phyloP scores from a whole-genome alignment of 2,113 vertebrate genomes.

The Oryzias javanicus region DNA sequence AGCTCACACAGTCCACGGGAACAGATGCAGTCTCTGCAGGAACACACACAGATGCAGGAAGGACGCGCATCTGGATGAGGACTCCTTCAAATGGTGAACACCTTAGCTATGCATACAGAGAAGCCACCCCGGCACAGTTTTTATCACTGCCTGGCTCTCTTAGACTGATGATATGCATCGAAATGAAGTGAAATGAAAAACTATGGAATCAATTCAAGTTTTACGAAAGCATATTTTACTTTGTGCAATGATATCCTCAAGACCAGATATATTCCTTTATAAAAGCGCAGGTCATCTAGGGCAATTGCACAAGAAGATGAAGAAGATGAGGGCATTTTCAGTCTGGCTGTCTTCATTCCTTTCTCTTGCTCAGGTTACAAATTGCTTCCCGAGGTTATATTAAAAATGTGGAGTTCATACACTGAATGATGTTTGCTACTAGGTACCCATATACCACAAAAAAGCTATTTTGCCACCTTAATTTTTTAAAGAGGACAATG shows the following conservation, averaged over 20 bases:
- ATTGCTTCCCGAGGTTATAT: constrained; percentile 18
- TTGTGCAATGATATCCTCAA: constrained; percentile 8
- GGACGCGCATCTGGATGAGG: constrained; percentile 9
- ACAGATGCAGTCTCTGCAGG: constrained; percentile 26
- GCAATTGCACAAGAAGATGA: constrained; percentile 33
- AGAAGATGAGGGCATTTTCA: constrained; percentile 11
- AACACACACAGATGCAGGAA: constrained; percentile 17
- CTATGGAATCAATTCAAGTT: constrained; percentile 1
- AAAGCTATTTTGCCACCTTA: background rate
- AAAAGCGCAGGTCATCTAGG: constrained; percentile 14
- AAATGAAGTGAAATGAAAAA: background rate
- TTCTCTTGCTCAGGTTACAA: constrained; percentile 9
- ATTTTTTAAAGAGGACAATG: constrained; percentile 4
- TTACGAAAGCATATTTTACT: constrained; percentile 17
- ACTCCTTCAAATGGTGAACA: constrained; percentile 10
- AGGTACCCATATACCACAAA: constrained; percentile 10
- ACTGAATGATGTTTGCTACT: constrained; percentile 2
- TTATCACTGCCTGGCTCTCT: background rate
- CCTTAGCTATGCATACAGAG: constrained; percentile 1
- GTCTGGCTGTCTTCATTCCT: background rate
- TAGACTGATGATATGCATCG: constrained; percentile 4
- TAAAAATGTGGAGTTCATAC: constrained; percentile 1
- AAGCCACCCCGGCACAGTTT: background rate
- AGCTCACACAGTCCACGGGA: constrained; percentile 14
- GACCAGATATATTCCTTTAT: constrained; percentile 8